A percentile compares a stretch with the other conserved stretches of the same genome.
Evolutionary conservation across 2,113 vertebrate genomes (phyloP).

Genomic region (Cairina moschata): DNA sequence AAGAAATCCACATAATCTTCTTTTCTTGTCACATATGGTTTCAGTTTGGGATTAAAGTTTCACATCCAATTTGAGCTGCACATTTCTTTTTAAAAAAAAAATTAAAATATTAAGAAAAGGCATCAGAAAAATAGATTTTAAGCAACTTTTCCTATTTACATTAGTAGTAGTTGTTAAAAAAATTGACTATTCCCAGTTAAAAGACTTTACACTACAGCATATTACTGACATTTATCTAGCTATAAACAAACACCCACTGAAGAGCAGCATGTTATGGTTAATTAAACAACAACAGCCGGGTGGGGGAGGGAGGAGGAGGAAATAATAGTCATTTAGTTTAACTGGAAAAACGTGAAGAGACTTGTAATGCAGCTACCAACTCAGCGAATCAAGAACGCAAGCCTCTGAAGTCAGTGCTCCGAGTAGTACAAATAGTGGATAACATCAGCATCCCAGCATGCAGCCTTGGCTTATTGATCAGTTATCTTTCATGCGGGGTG

Average conservation of each 20-base stretch:
- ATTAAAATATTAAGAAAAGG: neutral
- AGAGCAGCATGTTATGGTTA: constrained; percentile 46
- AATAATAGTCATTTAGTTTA: constrained; percentile 38
- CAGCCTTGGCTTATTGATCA: neutral
- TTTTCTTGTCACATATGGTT: neutral
- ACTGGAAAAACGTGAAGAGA: constrained; percentile 7
- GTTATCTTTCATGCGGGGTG: neutral
- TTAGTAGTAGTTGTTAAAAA: neutral
- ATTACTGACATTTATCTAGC: constrained; percentile 50
- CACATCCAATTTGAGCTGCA: neutral
- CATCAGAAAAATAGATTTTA: neutral
- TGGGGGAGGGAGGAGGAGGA: neutral
- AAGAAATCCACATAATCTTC: neutral
- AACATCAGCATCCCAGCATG: rapidly evolving
- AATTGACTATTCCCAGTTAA: neutral
- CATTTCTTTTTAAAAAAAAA: neutral
- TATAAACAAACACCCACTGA: constrained; percentile 64
- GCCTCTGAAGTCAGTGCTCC: neutral
- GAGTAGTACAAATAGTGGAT: neutral
- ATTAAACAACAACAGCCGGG: constrained; percentile 52
- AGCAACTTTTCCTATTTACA: neutral
- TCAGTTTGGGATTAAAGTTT: neutral
- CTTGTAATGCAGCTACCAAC: neutral
- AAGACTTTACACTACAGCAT: neutral
- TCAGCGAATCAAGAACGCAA: neutral